Evolutionary conservation across 2,888 invertebrate species (phyloP).

Genomic region (Drosophila pseudotakahashii): DNA sequence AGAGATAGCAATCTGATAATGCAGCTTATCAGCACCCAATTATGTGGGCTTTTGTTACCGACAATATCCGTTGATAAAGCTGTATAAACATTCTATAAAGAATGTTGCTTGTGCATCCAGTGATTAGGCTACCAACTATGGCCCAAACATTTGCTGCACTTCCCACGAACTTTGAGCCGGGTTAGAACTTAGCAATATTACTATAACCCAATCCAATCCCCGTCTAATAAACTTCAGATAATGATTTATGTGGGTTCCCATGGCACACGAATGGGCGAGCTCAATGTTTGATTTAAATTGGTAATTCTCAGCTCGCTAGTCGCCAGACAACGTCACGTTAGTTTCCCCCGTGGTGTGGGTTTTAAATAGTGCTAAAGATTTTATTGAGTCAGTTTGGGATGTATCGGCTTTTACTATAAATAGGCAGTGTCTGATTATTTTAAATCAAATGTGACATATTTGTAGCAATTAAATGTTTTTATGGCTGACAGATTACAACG

Average conservation of each 20-base stretch:
- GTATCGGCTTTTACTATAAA: slow-evolving; percentile 3
- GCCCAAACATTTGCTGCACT: slow-evolving; percentile 17
- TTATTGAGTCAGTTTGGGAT: slow-evolving; percentile 11
- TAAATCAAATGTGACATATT: background rate
- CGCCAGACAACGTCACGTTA: slow-evolving; percentile 30
- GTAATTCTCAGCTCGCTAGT: slow-evolving; percentile 10
- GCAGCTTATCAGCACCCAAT: slow-evolving; percentile 24
- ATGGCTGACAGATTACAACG: background rate
- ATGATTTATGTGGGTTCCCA: slow-evolving; percentile 31
- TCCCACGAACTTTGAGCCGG: slow-evolving; percentile 38
- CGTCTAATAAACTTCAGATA: slow-evolving; percentile 1
- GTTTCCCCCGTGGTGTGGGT: slow-evolving; percentile 21
- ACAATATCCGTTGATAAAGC: slow-evolving; percentile 10
- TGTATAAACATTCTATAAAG: background rate
- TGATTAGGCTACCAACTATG: slow-evolving; percentile 43
- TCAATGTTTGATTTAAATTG: slow-evolving; percentile 29
- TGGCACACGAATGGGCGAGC: slow-evolving; percentile 3
- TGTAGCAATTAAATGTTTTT: no score
- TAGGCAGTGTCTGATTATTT: background rate
- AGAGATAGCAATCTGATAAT: slow-evolving; percentile 22
- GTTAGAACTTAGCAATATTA: background rate
- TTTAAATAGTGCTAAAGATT: slow-evolving; percentile 12
- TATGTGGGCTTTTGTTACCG: slow-evolving; percentile 20
- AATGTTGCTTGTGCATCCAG: slow-evolving; percentile 19
- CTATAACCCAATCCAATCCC: slow-evolving; percentile 29